Base-by-base conservation (phyloP, 2,797 vertebrate genomes). In the Arnoldichthys spilopterus region DNA sequence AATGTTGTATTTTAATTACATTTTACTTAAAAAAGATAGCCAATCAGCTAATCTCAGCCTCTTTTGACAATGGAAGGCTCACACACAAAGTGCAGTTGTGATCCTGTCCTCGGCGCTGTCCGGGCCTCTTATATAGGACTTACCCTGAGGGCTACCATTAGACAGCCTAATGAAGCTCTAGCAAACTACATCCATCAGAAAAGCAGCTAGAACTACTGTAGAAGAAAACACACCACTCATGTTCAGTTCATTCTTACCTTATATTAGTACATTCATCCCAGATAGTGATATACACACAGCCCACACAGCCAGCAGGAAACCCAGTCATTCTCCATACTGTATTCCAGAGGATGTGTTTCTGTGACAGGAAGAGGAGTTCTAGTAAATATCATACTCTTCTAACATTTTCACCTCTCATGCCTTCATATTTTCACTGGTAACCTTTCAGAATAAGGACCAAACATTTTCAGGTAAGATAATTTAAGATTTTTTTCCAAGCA, bases 61-160 rank as follows among this genome's bases (percentile, higher is more conserved):
- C 26, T 24, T 56, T 16, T 82, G 82, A 34, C 43, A 72, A 77
- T 82, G 82, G 72, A 74, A 80, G 30, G 26, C 73, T 26, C 59
- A 30, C 56, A 78, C 28, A 40, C 69, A 40, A 12, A 34, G 30
- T 49, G 37, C 47, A 59, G 43, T 47, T 71, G 11, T 61, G 53
- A 68, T 62, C 30, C 59, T n/a, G 1, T 77, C 8, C 45, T 68
- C 45, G 22, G 16, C 32, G 16, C 47, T 74, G 56, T 78, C 71
- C 81, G 20, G 58, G 66, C 74, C 64, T 64, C 72, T 75, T 75
- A 47, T 71, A 64, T 71, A 15, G 59, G 72, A 28, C 49, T 32
- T 47, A 49, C 64, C 76, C 76, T 70, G 56, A 59, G 76, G 80
- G 71, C 63, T 56, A 74, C 75, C 80, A 47, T 82, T 78, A 74